Evolutionary conservation across 2,797 vertebrate genomes (phyloP).

Genomic region (Urocyon cinereoargenteus): DNA sequence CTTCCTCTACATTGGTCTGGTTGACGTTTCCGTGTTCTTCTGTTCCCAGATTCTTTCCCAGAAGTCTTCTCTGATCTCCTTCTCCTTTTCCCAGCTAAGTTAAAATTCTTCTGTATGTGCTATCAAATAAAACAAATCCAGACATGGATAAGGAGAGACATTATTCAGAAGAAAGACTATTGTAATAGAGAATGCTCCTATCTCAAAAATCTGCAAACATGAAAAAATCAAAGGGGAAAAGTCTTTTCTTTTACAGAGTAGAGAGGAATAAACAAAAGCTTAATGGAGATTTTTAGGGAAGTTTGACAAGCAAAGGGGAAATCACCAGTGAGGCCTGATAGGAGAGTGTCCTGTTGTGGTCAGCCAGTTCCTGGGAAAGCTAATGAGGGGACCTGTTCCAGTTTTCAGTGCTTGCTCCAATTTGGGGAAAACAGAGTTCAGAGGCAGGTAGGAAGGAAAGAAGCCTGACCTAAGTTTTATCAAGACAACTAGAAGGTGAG

Average conservation of each 20-base stretch:
- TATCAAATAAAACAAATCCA: background rate
- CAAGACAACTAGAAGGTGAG: background rate
- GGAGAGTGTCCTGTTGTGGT: background rate
- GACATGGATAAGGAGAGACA: background rate
- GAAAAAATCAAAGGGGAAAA: background rate
- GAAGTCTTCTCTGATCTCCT: background rate
- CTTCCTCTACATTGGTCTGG: accelerated
- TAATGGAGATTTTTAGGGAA: background rate
- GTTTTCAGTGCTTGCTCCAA: background rate
- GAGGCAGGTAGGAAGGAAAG: background rate
- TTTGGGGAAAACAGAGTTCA: background rate
- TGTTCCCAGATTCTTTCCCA: background rate
- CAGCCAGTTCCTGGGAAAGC: background rate
- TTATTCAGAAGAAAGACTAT: constrained; percentile 35
- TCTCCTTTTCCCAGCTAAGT: background rate
- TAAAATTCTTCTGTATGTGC: background rate
- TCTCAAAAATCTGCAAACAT: background rate
- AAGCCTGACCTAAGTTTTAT: background rate
- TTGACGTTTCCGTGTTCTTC: background rate
- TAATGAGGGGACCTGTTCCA: background rate
- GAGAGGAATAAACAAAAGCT: background rate
- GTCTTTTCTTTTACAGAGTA: background rate
- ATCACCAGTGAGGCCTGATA: background rate
- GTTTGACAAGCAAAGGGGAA: background rate
- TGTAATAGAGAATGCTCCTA: background rate